These are phyloP conservation scores for Chelidonichthys spinosus DNA, from an alignment of 2,797 vertebrate genomes.

Conservation along the genomic window DNA sequence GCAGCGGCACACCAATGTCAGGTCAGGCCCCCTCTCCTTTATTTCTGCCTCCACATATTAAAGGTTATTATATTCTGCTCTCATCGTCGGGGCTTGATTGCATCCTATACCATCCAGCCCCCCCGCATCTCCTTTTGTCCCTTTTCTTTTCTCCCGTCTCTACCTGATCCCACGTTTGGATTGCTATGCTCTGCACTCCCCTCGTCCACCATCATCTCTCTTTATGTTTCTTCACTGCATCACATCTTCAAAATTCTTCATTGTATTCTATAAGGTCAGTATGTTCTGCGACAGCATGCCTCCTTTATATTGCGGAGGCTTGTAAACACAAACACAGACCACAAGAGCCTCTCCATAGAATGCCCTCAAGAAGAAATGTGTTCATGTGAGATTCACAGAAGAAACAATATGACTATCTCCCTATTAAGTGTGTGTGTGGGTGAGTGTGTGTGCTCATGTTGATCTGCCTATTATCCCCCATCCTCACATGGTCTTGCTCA, in stretches of 20 bases:
- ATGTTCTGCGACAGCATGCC: constrained; percentile 1
- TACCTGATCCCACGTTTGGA: constrained; percentile 30
- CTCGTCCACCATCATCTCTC: background rate
- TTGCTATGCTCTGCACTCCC: constrained; percentile 6
- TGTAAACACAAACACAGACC: constrained; percentile 45
- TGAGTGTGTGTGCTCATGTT: constrained; percentile 33
- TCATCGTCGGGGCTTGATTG: constrained; percentile 13
- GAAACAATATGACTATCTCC: constrained; percentile 29
- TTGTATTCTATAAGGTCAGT: constrained; percentile 55
- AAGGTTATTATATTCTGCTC: constrained; percentile 45
- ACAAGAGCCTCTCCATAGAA: constrained; percentile 45
- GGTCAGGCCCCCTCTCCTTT: constrained; percentile 75
- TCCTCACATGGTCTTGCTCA: constrained; percentile 23
- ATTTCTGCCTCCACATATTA: constrained; percentile 6
- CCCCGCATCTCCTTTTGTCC: constrained; percentile 9
- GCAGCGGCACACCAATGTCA: constrained; percentile 98
- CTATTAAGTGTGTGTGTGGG: constrained; percentile 26
- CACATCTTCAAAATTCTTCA: constrained; percentile 15
- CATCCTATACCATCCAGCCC: constrained; percentile 1
- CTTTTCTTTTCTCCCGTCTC: constrained; percentile 19
- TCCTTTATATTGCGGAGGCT: constrained; percentile 26
- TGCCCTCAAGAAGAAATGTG: constrained; percentile 50
- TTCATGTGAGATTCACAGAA: constrained; percentile 34
- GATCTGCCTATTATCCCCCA: constrained; percentile 55
- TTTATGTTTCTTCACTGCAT: background rate